Conservation (phyloP, 2,797 vertebrate genomes). For the Apodemus agrarius region DNA sequence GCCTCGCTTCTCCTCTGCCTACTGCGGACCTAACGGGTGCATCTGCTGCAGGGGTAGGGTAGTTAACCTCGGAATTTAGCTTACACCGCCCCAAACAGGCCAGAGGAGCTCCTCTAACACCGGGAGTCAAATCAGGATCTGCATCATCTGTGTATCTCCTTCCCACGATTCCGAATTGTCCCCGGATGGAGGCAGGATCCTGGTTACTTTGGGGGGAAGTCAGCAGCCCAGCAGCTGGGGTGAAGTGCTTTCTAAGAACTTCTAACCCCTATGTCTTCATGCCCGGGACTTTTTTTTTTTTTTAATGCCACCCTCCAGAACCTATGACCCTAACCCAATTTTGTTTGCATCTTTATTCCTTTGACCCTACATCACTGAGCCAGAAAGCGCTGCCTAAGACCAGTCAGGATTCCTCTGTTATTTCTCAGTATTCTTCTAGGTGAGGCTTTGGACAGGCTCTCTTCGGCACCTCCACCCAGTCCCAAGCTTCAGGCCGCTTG, state of each 20-base stretch:
- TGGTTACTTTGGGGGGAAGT: neutral
- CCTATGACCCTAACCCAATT: neutral
- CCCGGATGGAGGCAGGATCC: no score
- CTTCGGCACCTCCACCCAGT: neutral
- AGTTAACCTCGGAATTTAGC: no score
- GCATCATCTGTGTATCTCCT: neutral
- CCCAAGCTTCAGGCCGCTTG: neutral
- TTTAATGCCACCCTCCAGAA: no score
- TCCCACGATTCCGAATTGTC: no score
- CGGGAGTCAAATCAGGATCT: neutral
- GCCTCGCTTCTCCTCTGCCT: neutral
- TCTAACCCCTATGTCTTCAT: neutral
- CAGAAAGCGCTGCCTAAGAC: neutral
- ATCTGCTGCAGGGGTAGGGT: no score
- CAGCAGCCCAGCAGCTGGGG: neutral
- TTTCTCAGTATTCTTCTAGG: neutral
- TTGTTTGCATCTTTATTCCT: neutral
- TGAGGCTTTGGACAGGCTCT: neutral
- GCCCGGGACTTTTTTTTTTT: neutral
- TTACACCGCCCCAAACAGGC: neutral
- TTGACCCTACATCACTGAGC: neutral
- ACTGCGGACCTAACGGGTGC: neutral
- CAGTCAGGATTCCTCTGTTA: neutral
- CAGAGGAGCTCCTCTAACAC: no score
- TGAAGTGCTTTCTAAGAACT: neutral